Conservation (phyloP, 2,888 invertebrate genomes). For the Ethmia dodecea region DNA sequence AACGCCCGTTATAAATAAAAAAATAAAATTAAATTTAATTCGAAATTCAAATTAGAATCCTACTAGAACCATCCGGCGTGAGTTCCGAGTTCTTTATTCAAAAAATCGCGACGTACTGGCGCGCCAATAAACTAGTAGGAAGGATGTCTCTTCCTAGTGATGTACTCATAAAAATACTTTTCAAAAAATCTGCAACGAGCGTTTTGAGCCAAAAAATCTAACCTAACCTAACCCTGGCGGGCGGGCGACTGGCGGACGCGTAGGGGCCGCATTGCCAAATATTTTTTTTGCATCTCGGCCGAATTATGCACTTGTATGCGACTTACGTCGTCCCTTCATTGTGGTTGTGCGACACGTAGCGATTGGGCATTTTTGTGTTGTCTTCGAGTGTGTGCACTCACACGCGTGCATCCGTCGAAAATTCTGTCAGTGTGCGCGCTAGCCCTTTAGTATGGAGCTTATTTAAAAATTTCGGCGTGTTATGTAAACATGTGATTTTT, state of each 20-base stretch:
- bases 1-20: slow-evolving; percentile 45
- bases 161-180: slow-evolving; percentile 60
- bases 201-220: slow-evolving; percentile 78
- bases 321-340: slow-evolving; percentile 76
- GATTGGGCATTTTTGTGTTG: slow-evolving; percentile 70
- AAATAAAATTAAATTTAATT: slow-evolving; percentile 26
- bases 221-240: slow-evolving; percentile 77
- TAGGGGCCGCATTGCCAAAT: slow-evolving; percentile 78
- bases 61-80: slow-evolving; percentile 40
- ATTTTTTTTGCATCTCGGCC: slow-evolving; percentile 79
- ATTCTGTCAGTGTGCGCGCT: slow-evolving; percentile 57
- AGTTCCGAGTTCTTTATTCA: slow-evolving; percentile 55
- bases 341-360: slow-evolving; percentile 75
- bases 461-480: slow-evolving; percentile 67
- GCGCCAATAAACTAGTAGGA: slow-evolving; percentile 51
- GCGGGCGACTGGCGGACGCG: slow-evolving; percentile 76
- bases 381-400: slow-evolving; percentile 62
- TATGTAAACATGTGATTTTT: slow-evolving; percentile 72
- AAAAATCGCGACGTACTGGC: slow-evolving; percentile 65
- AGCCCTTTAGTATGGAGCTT: slow-evolving; percentile 56
- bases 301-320: slow-evolving; percentile 79
- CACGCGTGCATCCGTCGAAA: slow-evolving; percentile 54
- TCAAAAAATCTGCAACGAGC: slow-evolving; percentile 70
- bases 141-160: slow-evolving; percentile 55
- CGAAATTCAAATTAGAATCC: slow-evolving; percentile 52